Evolutionary conservation across 2,888 invertebrate species (phyloP), one percentile per base, ranked within the genome.

Genomic region (Pollenia amentaria): DNA sequence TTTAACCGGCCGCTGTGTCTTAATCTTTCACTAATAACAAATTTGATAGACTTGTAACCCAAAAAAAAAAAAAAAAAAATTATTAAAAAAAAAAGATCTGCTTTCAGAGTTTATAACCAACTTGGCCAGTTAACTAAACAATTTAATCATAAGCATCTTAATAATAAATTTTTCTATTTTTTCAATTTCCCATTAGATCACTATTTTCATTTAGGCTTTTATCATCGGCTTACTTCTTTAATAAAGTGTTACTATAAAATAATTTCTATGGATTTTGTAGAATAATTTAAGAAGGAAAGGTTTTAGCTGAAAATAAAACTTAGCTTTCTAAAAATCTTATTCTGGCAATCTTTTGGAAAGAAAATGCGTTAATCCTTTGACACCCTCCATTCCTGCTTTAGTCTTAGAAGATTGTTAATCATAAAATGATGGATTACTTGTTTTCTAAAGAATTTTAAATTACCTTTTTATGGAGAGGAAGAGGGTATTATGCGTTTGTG

Each of bases 41-140:
- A 65, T 67, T 67, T 77, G 65, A 67, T 65, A 21, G 55, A 44
- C 29, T 65, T 65, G 44, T 65, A 65, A 78, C 67, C 44, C 12
- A 21, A 55, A 69, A 57, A 53, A 76, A 76, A 51, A 64, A 21
- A 48, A 42, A 76, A 44, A 12, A 44, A 42, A 11, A 11, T 48
- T 14, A 38, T 40, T 29, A 46, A 48, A 21, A 29, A 9, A 12
- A 14, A 16, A 12, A 53, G 14, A 53, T 16, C 18, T 42, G 14
- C 46, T 46, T 65, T 16, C 18, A 70, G 11, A 70, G 18, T 70
- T 70, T 70, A 53, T 21, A 62, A 40, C 55, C 21, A 62, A 40
- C 55, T n/a, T 51, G 55, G 29, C 44, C 14, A 18, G 29, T 51
- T 53, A 42, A 12, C 40, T 14, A 51, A 64, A 65, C 51, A 40